Conservation (phyloP, 2,888 invertebrate species). For the Nomada fabriciana region DNA sequence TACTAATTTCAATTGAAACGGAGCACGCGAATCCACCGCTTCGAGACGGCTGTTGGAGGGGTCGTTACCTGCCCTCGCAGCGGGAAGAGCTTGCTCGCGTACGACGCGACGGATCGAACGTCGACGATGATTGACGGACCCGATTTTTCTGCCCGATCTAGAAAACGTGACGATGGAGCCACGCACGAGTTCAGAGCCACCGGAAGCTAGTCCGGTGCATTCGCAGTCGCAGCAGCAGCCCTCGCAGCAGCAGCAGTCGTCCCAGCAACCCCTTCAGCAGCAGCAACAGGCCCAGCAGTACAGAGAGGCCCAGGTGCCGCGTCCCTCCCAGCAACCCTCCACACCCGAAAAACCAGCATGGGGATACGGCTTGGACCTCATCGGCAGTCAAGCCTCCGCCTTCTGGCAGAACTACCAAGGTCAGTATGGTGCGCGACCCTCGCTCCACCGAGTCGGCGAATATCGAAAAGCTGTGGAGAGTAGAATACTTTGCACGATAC, state of each 20-base stretch:
- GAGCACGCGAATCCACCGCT: constrained; percentile 69
- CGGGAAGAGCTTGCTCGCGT: background rate
- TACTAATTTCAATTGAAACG: constrained; percentile 84
- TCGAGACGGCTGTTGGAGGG: constrained; percentile 18
- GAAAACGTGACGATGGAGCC: constrained; percentile 81
- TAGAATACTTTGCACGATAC: background rate
- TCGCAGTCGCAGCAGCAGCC: constrained; percentile 80
- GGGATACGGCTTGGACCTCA: constrained; percentile 92
- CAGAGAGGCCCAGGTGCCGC: constrained; percentile 81
- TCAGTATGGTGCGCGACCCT: constrained; percentile 84
- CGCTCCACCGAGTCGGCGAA: background rate
- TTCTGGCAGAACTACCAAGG: constrained; percentile 97
- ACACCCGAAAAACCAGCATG: constrained; percentile 86
- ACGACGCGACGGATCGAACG: background rate
- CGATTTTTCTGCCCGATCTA: constrained; percentile 53
- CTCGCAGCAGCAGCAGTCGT: constrained; percentile 75
- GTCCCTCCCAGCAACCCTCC: constrained; percentile 83
- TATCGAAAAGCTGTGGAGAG: background rate
- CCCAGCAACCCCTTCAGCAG: constrained; percentile 80
- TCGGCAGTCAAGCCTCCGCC: constrained; percentile 91
- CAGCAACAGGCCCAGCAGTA: constrained; percentile 83
- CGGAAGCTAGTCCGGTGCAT: constrained; percentile 82
- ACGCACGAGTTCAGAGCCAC: constrained; percentile 79
- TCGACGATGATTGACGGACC: background rate
- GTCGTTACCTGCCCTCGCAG: constrained; percentile 25